Base-by-base conservation (phyloP, 2,888 invertebrate species). In the Leucoptera coffeella region DNA sequence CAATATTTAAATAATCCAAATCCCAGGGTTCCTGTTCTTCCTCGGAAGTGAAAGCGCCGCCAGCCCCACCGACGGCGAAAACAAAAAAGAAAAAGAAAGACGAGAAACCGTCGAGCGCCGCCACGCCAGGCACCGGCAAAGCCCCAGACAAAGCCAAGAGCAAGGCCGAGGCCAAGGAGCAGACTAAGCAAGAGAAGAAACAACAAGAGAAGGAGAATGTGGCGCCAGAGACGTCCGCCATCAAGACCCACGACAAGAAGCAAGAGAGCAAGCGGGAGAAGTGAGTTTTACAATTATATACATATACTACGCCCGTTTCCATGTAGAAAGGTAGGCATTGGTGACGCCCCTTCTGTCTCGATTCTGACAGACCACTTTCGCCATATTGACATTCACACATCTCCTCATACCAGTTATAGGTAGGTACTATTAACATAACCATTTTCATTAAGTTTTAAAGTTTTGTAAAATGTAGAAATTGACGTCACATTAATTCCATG, bases 21-120 rank as follows among this genome's bases (percentile, higher is more conserved):
- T 17, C 20, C 0, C 36, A 67, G 71, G 90, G 89, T 24, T 89
- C 89, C 31, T 90, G 88, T 53, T 86, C 86, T 24, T 87, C 87
- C 39, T 86, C 84, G 34, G 89, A 90, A 45, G 83, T 85, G 29
- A 88, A 87, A 49, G 77, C 80, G 19, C 78, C 77, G 31, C 78
- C 79, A 27, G 78, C 80, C 36, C 82, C 78, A 41, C 80, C 79
- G 35, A 78, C 80, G 43, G 85, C 84, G 40, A 42, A 45, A 35
- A 71, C 67, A 51, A 67, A 65, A 46, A 67, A 60, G 50, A 58
- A 58, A 50, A 58, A 64, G 45, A 57, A 60, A 31, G 56, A 60
- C 34, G 53, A 59, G 38, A 41, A 45, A 34, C 33, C 50, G 12
- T 37, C 57, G 36, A 42, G 55, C 19, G 47, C 46, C 14, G 27